phyloP scores from a whole-genome alignment of 2,113 vertebrate genomes.

The Ctenomys sociabilis region DNA sequence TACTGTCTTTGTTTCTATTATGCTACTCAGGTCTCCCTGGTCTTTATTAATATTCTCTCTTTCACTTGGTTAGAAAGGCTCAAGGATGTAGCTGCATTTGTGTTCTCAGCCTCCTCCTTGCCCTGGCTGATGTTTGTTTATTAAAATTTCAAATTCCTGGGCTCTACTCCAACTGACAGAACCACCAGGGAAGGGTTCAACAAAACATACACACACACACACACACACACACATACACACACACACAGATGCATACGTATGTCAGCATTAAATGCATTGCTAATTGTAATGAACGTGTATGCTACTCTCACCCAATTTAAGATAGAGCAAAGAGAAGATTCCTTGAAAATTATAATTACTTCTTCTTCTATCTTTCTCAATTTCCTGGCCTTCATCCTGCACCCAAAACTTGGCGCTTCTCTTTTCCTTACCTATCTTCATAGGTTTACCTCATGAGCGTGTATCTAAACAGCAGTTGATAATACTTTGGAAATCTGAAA shows the following conservation, averaged over 20 bases:
- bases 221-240: too few species aligned
- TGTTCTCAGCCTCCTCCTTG: too few species aligned
- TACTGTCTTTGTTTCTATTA: background rate
- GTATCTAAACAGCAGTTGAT: background rate
- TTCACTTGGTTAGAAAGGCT: background rate
- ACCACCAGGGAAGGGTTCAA: background rate
- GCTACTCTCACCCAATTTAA: background rate
- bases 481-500: background rate
- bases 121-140: background rate
- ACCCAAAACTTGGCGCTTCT: background rate
- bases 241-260: accelerated
- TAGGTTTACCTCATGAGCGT: background rate
- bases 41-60: background rate
- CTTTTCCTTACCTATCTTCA: background rate
- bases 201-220: too few species aligned
- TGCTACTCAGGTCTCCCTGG: background rate
- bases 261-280: background rate
- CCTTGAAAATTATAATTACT: accelerated
- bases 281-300: accelerated
- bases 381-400: background rate
- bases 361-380: background rate
- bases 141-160: background rate
- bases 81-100: background rate
- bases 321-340: accelerated
- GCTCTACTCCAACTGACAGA: background rate